Conservation (phyloP, 2,113 vertebrate genomes). For the Nerophis lumbriciformis region DNA sequence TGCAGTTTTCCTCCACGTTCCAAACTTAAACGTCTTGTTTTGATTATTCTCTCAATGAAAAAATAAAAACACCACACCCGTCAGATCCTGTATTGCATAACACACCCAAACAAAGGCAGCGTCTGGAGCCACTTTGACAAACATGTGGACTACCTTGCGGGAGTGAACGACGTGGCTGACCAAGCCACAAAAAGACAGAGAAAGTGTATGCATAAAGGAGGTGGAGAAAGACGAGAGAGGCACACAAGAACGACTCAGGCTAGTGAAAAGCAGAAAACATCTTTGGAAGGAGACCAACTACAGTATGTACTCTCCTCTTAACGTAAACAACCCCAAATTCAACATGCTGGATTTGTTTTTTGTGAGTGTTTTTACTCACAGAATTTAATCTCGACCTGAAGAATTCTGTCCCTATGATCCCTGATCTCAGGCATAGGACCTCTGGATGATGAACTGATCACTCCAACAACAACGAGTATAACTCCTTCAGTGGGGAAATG, state of each 20-base stretch:
- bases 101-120: slow-evolving; percentile 11
- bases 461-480: slow-evolving; percentile 2
- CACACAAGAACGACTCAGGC: slow-evolving; percentile 23
- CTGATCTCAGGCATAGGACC: slow-evolving; percentile 18
- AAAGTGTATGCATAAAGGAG: slow-evolving; percentile 34
- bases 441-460: slow-evolving; percentile 5
- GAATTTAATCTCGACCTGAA: slow-evolving; percentile 15
- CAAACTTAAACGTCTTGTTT: neutral
- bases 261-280: slow-evolving; percentile 6
- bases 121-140: slow-evolving; percentile 22
- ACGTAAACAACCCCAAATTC: slow-evolving; percentile 3
- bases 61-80: neutral
- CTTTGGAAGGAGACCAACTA: slow-evolving; percentile 9
- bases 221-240: slow-evolving; percentile 31
- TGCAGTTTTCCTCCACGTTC: neutral
- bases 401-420: slow-evolving; percentile 19
- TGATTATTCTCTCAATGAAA: neutral
- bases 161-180: slow-evolving; percentile 40
- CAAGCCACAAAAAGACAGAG: slow-evolving; percentile 39
- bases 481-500: slow-evolving; percentile 5
- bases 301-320: neutral
- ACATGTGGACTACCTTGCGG: slow-evolving; percentile 28
- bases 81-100: slow-evolving; percentile 28
- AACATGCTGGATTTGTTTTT: neutral
- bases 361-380: slow-evolving; percentile 7